Base-by-base conservation (phyloP, 2,797 vertebrate genomes). In the Periophthalmus magnuspinnatus region DNA sequence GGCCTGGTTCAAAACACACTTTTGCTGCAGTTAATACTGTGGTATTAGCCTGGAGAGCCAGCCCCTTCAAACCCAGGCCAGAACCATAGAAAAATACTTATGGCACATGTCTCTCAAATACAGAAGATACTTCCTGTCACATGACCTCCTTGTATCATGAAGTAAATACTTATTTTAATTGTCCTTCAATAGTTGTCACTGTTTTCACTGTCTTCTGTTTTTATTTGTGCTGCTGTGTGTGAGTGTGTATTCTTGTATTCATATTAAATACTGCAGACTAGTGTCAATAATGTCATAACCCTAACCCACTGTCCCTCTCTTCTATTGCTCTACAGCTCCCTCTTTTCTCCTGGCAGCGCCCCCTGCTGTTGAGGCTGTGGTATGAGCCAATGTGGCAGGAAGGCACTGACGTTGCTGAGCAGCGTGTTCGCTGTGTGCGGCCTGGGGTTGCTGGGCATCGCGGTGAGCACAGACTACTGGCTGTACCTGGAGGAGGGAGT, bases 391-490 rank as follows among this genome's bases (percentile, higher is more conserved):
- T 99, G 95, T 16, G 95, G 97, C 82, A 96, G 96, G 89, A 98
- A 95, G 85, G 96, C 93, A 17, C 90, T 99, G 93, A 97, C 96
- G 77, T 93, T 99, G 92, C 95, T 99, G 83, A 97, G 96, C 94
- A 97, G 96, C 52, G 93, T 98, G 71, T 98, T 99, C 11, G 95
- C 97, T 0, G 96, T 98, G 72, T 97, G 96, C 0, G 93, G 93
- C 80, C 94, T 98, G 69, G 96, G 96, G n/a, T 94, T 98, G 62
- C 88, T 99, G 91, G 96, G 97, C 63, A 93, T 98, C 4, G 96
- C 97, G 0, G 96, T 99, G 70, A 97, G 96, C 94, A 99, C 97
- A 0, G 97, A 99, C 92, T 98, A 98, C 90, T 99, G 97, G 97
- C 95, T 99, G 55, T 98, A 98, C 93, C 91, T 98, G 91, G 97